Base-by-base conservation (phyloP, 2,113 vertebrate species). In the Oncorhynchus tshawytscha region DNA sequence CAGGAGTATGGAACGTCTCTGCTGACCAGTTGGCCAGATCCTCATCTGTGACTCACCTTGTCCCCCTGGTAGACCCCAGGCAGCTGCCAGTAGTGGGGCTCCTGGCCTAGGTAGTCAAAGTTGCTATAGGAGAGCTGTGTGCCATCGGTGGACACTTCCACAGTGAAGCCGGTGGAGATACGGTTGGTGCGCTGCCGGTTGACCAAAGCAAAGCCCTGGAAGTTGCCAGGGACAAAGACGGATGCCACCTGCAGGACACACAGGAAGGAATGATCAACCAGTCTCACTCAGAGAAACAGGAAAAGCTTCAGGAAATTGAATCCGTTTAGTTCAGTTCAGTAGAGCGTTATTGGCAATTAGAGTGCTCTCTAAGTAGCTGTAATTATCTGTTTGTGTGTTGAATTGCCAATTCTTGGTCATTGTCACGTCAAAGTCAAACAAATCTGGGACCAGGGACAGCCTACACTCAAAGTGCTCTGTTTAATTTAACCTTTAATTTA, bases 81-180 rank as follows among this genome's bases (percentile, higher is more conserved):
- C 59, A 99, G 93, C 90, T 98, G 97, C 98, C 98, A 99, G 89
- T 95, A 98, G 88, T 97, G 96, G 71, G 96, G 93, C 75, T 97
- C 96, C 0, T 96, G 95, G 68, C 94, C 94, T 48, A 96, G 91
- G 27, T 95, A 91, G 80, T 95, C 89, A 0, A 99, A 97, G 78
- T 89, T 95, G 31, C 87, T 83, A 1, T 95, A 97, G 64, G 94
- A 96, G 16, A 99, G 90, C 89, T 81, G 94, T 22, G 94, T 91
- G 2, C 94, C 95, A 0, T 92, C 88, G 0, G 91, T 86, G 66
- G 93, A 91, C 2, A 88, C 82, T 76, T 96, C 95, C 80, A 99
- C 93, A 0, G 82, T 72, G 80, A 99, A 96, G 68, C 96, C 95
- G 0, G 84, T 92, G 0, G 78, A 70, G 85, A 99, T 92, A 0